These are phyloP conservation scores for Lepus timidus DNA, from an alignment of 2,113 vertebrate species.

Conservation along the genomic window DNA sequence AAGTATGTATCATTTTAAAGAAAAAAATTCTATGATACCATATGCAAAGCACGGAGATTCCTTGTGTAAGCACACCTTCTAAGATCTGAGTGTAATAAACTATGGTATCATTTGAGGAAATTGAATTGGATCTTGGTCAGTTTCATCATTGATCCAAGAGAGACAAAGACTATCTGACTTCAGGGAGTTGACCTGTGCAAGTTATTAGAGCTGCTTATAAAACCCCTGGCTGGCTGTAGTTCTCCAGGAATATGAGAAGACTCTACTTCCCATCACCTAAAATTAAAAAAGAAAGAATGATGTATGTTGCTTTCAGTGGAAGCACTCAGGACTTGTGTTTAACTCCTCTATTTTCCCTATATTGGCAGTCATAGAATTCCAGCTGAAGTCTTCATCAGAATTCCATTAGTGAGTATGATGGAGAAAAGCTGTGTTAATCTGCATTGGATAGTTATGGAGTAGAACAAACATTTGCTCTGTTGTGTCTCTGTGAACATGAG, in stretches of 20 bases:
- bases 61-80: neutral
- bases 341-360: neutral
- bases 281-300: neutral
- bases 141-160: slow-evolving; percentile 4
- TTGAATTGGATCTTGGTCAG: neutral
- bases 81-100: neutral
- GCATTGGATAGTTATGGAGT: neutral
- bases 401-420: neutral
- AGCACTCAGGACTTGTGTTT: neutral
- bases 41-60: neutral
- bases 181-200: neutral
- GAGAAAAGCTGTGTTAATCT: neutral
- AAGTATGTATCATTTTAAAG: neutral
- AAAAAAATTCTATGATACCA: slow-evolving; percentile 33
- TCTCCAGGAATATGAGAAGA: neutral
- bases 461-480: neutral
- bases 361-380: neutral
- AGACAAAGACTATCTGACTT: neutral
- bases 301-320: neutral
- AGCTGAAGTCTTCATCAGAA: neutral
- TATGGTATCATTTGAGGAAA: neutral
- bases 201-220: neutral
- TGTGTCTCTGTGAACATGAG: neutral
- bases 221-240: neutral
- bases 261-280: neutral